Evolutionary conservation across 2,888 invertebrate genomes (phyloP).

Genomic region (Lepidocyrtinus sp.): DNA sequence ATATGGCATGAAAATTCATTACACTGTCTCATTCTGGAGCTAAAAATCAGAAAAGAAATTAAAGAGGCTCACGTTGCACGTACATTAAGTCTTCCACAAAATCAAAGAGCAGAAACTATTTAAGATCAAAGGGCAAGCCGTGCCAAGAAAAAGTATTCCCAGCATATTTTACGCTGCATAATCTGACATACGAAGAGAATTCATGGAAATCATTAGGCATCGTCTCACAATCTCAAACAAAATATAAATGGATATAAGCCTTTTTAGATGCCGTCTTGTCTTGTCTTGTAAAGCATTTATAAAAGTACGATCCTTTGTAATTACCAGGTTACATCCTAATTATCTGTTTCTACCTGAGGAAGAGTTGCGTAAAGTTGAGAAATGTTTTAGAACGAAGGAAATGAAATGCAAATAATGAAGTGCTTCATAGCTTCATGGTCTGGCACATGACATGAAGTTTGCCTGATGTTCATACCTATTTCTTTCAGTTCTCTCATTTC

Average conservation of each 20-base stretch:
- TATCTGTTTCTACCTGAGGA: conserved; percentile 34
- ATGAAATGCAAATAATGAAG: conserved; percentile 43
- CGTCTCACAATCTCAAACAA: not conserved
- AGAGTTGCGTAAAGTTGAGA: not conserved
- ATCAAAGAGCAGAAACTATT: conserved; percentile 35
- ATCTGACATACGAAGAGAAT: not conserved
- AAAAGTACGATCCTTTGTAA: not conserved
- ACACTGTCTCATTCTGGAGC: not conserved
- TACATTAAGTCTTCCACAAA: conserved; percentile 30
- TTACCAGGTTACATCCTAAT: conserved; percentile 41
- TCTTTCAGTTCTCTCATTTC: too few relatives aligned
- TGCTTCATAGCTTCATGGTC: conserved; percentile 31
- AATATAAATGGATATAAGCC: too few relatives aligned
- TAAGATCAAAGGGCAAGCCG: conserved; percentile 57
- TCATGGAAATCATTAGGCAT: not conserved
- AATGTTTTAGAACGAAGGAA: too few relatives aligned
- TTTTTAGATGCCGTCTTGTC: not conserved
- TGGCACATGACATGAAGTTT: not conserved
- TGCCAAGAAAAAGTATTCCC: conserved; percentile 46
- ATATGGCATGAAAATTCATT: not conserved
- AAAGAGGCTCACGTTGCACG: conserved; percentile 23
- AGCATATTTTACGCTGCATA: conserved; percentile 1
- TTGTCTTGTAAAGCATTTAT: not conserved
- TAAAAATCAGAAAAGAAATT: conserved; percentile 3
- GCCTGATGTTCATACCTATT: not conserved